These are phyloP conservation scores for Gymnodraco acuticeps DNA, from an alignment of 2,797 vertebrate genomes.

Conservation along the genomic window DNA sequence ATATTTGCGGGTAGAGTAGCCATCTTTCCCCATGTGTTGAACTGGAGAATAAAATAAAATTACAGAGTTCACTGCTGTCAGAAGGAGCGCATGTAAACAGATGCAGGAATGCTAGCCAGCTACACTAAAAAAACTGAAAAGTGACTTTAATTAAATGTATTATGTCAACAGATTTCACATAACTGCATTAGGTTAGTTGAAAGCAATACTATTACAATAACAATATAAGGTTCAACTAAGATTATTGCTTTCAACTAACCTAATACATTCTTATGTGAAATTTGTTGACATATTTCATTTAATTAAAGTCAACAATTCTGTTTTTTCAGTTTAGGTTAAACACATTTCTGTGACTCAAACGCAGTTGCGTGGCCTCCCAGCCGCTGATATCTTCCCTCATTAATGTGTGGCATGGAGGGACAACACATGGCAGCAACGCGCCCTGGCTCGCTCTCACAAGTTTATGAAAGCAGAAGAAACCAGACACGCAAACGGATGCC, in stretches of 20 bases:
- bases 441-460: constrained; percentile 53
- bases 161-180: too few species aligned
- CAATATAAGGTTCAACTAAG: too few species aligned
- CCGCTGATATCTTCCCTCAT: constrained; percentile 64
- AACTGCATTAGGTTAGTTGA: too few species aligned
- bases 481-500: constrained; percentile 78
- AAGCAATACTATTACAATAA: too few species aligned
- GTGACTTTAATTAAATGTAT: too few species aligned
- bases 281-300: too few species aligned
- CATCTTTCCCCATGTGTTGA: constrained; percentile 61
- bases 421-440: constrained; percentile 76
- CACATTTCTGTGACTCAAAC: constrained; percentile 56
- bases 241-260: too few species aligned
- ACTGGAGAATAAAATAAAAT: constrained; percentile 60
- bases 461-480: constrained; percentile 64
- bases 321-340: constrained; percentile 39
- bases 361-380: constrained; percentile 49
- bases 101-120: constrained; percentile 29
- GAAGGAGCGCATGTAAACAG: constrained; percentile 67
- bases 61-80: constrained; percentile 59
- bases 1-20: constrained; percentile 73
- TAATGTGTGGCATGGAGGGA: constrained; percentile 71
- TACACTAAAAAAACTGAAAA: too few species aligned
- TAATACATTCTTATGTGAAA: too few species aligned
- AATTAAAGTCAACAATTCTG: too few species aligned